Evolutionary conservation across 1,140 invertebrate genomes (phyloP).

Genomic region (Drosophila melanogaster): Release_6_plus_ISO1_MT NT_033777.3:25117001-25117500

Average conservation of each 20-base stretch:
- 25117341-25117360: no score
- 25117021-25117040: neutral
- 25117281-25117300: no score
- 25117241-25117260: neutral
- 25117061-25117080: neutral
- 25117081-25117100: neutral
- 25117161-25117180: neutral
- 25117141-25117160: neutral
- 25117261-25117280: neutral
- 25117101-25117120: neutral
- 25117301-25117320: neutral
- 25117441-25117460: constrained; percentile 32
- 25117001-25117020: neutral
- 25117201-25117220: neutral
- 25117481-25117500: constrained; percentile 26
- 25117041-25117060: neutral
- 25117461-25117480: constrained; percentile 35
- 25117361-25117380: constrained; percentile 1
- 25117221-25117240: neutral
- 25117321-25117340: neutral
- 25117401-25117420: constrained; percentile 1
- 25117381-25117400: constrained; percentile 5
- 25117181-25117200: neutral
- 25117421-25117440: neutral
- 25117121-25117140: neutral